Conservation (phyloP, 2,797 vertebrate genomes). For the Gila robusta region DNA sequence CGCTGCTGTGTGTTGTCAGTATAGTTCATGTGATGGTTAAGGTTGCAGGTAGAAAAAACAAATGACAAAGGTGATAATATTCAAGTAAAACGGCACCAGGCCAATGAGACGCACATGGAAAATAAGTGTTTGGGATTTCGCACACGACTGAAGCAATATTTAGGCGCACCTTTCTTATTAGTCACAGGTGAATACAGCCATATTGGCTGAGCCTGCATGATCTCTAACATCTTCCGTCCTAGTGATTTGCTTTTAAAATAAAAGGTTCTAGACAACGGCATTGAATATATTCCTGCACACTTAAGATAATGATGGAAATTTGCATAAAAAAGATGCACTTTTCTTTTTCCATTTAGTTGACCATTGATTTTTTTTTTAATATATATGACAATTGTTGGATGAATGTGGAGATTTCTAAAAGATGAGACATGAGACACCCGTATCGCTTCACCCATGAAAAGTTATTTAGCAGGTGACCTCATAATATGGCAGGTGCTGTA, state of each 20-base stretch:
- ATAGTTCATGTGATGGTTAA: not conserved
- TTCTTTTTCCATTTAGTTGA: not conserved
- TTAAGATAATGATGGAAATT: not conserved
- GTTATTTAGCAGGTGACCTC: not conserved
- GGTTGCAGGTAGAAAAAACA: not conserved
- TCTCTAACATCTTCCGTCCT: not conserved
- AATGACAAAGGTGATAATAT: too few species aligned
- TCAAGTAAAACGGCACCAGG: not conserved
- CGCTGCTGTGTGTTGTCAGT: not conserved
- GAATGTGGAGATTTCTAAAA: not conserved
- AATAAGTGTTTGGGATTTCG: not conserved
- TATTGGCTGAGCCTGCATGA: not conserved
- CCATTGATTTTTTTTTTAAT: not conserved
- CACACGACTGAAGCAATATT: not conserved
- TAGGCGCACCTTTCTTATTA: not conserved
- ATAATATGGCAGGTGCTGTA: conserved; percentile 6
- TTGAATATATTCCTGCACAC: not conserved
- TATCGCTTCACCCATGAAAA: not conserved
- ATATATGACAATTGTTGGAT: not conserved
- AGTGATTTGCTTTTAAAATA: not conserved
- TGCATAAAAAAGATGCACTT: not conserved
- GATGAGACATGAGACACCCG: not conserved
- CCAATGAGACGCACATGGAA: not conserved
- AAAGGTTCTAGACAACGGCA: not conserved
- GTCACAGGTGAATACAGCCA: not conserved